Conservation (phyloP, 2,888 invertebrate species). For the Machimus rusticus region DNA sequence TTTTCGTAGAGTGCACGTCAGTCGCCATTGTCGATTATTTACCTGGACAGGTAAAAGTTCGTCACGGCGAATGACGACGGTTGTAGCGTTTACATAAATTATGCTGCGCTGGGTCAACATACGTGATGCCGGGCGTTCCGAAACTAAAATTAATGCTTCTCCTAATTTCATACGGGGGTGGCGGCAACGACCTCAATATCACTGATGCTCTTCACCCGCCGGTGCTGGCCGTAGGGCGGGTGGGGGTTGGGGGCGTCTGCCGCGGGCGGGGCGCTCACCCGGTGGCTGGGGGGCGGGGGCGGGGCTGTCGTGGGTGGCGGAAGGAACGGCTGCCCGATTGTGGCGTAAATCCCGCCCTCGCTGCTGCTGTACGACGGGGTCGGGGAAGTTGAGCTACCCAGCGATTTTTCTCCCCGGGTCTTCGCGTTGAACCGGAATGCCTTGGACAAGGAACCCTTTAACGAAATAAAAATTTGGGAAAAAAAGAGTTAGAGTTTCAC, state of each 20-base stretch:
- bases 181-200: constrained; percentile 58
- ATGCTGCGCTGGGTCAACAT: neutral
- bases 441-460: constrained; percentile 62
- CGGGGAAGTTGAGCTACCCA: constrained; percentile 63
- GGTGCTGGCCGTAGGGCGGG: constrained; percentile 58
- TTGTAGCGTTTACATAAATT: neutral
- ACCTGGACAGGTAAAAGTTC: neutral
- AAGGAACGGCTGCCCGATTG: constrained; percentile 57
- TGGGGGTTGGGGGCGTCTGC: constrained; percentile 49
- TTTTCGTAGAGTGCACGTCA: neutral
- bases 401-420: constrained; percentile 60
- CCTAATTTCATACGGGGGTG: constrained; percentile 47
- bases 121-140: neutral
- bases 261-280: constrained; percentile 60
- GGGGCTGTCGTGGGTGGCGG: constrained; percentile 61
- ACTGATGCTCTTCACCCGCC: constrained; percentile 62
- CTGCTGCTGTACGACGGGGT: constrained; percentile 63
- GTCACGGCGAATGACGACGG: neutral
- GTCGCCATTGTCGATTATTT: neutral
- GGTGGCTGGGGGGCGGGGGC: constrained; percentile 59
- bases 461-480: neutral
- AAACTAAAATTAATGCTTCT: constrained; percentile 8
- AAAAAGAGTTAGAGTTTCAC: constrained; percentile 17
- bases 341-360: constrained; percentile 63
- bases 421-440: constrained; percentile 63